phyloP scores from a whole-genome alignment of 2,797 vertebrate genomes.

The Peromyscus melanophrys region DNA sequence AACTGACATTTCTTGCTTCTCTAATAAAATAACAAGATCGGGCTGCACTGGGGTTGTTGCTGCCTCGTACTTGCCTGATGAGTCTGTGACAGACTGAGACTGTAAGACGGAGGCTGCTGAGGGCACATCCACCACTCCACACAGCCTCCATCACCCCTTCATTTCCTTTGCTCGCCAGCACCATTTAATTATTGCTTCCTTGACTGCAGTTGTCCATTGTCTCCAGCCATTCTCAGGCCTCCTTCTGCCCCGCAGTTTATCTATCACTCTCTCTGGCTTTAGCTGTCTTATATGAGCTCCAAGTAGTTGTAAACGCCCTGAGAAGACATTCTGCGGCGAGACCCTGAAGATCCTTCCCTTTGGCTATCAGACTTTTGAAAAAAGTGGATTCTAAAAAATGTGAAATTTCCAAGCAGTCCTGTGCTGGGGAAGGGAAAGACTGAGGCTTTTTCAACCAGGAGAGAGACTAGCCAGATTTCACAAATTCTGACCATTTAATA shows the following conservation, averaged over 20 bases:
- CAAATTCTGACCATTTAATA: too few relatives aligned
- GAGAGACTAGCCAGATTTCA: neutral
- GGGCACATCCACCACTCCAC: neutral
- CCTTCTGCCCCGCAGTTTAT: neutral
- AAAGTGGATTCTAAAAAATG: too few relatives aligned
- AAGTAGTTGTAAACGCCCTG: neutral
- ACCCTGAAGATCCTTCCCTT: neutral
- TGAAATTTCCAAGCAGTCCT: too few relatives aligned
- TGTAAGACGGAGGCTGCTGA: neutral
- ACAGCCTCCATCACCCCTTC: too few relatives aligned
- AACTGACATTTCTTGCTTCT: neutral
- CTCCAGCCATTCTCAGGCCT: rapidly evolving
- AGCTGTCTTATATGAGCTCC: neutral
- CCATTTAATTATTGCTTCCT: neutral
- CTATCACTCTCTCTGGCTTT: neutral
- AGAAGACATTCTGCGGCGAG: neutral
- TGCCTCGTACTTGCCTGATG: neutral
- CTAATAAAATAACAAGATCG: neutral
- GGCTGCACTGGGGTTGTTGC: neutral
- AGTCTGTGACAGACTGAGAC: neutral
- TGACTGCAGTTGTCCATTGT: neutral
- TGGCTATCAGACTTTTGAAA: neutral
- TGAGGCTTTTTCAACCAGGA: too few relatives aligned
- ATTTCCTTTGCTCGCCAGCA: rapidly evolving
- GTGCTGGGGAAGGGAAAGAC: neutral